These are phyloP conservation scores for Oryzias melastigma DNA, from an alignment of 2,113 vertebrate genomes.

Conservation along the genomic window DNA sequence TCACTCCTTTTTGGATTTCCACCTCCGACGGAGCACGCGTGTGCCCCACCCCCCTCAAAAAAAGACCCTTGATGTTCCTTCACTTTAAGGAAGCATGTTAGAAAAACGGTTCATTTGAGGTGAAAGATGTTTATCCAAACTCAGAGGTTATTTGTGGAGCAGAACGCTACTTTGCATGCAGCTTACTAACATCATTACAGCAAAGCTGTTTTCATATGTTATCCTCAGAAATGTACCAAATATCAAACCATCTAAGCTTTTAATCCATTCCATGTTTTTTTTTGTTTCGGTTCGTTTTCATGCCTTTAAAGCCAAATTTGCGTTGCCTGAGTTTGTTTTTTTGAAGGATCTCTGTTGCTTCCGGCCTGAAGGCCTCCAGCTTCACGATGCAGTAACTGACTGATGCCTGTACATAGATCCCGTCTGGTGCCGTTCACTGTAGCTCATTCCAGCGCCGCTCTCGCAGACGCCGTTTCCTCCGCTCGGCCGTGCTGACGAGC, in stretches of 20 bases:
- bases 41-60: neutral
- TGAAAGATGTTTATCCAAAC: constrained; percentile 30
- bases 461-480: neutral
- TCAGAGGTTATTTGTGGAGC: constrained; percentile 21
- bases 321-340: constrained; percentile 14
- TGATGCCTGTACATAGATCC: constrained; percentile 54
- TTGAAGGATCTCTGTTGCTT: constrained; percentile 15
- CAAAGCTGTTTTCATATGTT: constrained; percentile 33
- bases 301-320: constrained; percentile 38
- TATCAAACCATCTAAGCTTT: constrained; percentile 44
- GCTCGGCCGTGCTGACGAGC: neutral
- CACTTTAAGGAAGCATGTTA: constrained; percentile 13
- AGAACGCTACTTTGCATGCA: constrained; percentile 58
- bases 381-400: constrained; percentile 52
- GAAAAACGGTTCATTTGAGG: constrained; percentile 21
- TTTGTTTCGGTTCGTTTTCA: constrained; percentile 21
- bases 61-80: neutral
- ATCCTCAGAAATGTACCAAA: constrained; percentile 57
- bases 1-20: constrained; percentile 24
- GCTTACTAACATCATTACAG: constrained; percentile 49
- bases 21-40: constrained; percentile 17
- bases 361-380: constrained; percentile 33
- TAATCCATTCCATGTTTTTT: constrained; percentile 52
- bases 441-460: constrained; percentile 50
- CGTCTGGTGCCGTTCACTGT: constrained; percentile 70